These are phyloP conservation scores for Natator depressus DNA, from an alignment of 2,113 vertebrate genomes.

Conservation along the genomic window DNA sequence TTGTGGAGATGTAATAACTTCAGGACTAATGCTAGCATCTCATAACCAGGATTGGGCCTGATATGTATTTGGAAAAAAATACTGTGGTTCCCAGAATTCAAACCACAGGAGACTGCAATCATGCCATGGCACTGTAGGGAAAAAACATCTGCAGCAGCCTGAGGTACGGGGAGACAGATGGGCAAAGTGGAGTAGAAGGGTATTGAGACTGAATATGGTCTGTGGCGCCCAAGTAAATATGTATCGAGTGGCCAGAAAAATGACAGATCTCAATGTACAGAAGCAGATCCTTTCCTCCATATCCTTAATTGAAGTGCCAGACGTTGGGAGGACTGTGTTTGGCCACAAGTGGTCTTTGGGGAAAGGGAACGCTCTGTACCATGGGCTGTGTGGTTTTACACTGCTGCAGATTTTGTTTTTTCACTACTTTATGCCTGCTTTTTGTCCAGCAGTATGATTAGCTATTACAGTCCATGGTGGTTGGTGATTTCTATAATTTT, in stretches of 20 bases:
- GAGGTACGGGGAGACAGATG: background rate
- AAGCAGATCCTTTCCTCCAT: background rate
- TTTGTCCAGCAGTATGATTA: background rate
- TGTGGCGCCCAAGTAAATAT: background rate
- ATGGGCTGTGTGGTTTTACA: background rate
- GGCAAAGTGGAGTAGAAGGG: background rate
- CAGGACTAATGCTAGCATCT: background rate
- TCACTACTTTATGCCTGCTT: background rate
- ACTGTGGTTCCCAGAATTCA: background rate
- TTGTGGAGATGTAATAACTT: background rate
- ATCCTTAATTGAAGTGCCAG: background rate
- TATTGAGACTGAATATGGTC: background rate
- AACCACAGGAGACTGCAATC: background rate
- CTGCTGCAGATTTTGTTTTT: background rate
- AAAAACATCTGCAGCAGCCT: background rate
- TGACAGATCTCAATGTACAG: background rate
- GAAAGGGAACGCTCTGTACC: background rate
- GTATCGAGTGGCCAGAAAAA: fast-evolving
- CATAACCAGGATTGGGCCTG: fast-evolving
- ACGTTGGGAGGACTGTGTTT: background rate
- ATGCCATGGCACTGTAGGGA: background rate
- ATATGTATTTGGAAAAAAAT: background rate
- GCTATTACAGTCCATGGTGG: background rate
- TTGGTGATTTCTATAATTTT: background rate
- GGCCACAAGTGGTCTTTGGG: background rate